Conservation (phyloP, 2,888 invertebrate species). For the Megaustenia siamemsis region DNA sequence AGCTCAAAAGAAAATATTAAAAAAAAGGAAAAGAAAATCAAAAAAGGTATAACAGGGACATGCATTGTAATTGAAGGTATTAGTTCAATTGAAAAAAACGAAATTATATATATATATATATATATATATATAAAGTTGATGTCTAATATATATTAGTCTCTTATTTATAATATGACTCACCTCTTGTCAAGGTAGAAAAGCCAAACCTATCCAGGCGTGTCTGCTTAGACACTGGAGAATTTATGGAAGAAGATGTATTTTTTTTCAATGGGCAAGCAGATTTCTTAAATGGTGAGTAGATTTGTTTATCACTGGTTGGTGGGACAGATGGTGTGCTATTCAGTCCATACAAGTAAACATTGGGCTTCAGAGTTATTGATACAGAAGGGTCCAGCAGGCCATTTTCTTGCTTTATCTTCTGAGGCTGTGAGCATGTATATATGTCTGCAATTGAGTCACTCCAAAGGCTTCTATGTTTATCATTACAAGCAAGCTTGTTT, state of each 20-base stretch:
- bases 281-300: neutral
- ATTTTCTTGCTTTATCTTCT: neutral
- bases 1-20: too few relatives aligned
- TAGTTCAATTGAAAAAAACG: too few relatives aligned
- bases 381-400: neutral
- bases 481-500: neutral
- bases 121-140: too few relatives aligned
- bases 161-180: too few relatives aligned
- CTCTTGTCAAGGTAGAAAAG: neutral
- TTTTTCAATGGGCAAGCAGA: neutral
- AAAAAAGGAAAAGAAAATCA: too few relatives aligned
- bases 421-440: neutral
- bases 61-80: too few relatives aligned
- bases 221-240: neutral
- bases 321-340: neutral
- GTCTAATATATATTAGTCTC: too few relatives aligned
- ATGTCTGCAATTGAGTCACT: neutral
- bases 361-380: neutral
- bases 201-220: slow-evolving; percentile 26
- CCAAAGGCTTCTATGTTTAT: neutral
- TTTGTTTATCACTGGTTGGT: neutral
- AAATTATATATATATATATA: too few relatives aligned
- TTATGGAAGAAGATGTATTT: neutral
- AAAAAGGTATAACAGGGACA: too few relatives aligned
- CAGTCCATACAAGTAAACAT: neutral